Conservation (phyloP, 2,797 vertebrate species). For the Acipenser transmontanus region DNA sequence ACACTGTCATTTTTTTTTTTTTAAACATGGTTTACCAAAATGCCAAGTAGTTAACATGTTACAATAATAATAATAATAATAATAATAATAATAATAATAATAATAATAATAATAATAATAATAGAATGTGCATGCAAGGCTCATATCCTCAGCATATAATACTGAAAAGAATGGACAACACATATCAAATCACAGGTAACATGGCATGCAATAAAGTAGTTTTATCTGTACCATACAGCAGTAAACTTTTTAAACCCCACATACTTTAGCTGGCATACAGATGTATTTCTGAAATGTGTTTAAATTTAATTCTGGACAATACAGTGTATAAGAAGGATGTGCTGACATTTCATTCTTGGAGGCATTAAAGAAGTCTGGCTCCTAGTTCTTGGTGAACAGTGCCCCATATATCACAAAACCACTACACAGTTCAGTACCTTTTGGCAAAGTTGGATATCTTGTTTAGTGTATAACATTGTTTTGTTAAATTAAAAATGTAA, state of each 20-base stretch:
- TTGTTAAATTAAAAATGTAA: no score
- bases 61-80: conserved; percentile 35
- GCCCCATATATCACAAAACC: conserved; percentile 10
- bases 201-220: conserved; percentile 56
- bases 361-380: no score
- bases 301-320: not conserved
- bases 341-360: no score
- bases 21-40: conserved; percentile 52
- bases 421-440: no score
- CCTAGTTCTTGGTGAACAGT: conserved; percentile 31
- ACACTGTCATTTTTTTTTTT: conserved; percentile 35
- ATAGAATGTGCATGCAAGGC: conserved; percentile 47
- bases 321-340: conserved; percentile 6
- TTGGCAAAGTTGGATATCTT: no score
- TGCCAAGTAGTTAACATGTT: conserved; percentile 49
- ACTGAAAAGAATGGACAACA: conserved; percentile 48
- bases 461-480: no score
- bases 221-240: conserved; percentile 25
- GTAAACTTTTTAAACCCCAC: conserved; percentile 14
- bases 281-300: conserved; percentile 5
- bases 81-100: conserved; percentile 19
- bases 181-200: conserved; percentile 45
- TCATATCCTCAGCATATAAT: conserved; percentile 50
- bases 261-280: conserved; percentile 3
- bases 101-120: conserved; percentile 26